Conservation (phyloP, 2,888 invertebrate species). For the Eupithecia pulchellata region DNA sequence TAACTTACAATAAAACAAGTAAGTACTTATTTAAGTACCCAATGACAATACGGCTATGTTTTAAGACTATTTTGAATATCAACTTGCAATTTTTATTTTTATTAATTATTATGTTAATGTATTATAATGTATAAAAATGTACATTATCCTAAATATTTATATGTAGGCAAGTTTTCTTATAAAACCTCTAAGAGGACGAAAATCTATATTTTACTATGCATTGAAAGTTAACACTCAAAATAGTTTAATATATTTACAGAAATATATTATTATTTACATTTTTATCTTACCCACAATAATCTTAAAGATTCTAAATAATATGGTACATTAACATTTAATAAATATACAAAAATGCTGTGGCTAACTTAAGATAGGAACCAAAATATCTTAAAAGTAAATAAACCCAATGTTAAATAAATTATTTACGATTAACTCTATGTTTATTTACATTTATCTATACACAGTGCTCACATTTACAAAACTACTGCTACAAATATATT, state of each 20-base stretch:
- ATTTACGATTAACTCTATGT: slow-evolving; percentile 67
- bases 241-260: slow-evolving; percentile 41
- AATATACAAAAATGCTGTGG: slow-evolving; percentile 73
- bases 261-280: slow-evolving; percentile 38
- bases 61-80: slow-evolving; percentile 38
- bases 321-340: slow-evolving; percentile 59
- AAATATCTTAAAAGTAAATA: slow-evolving; percentile 63
- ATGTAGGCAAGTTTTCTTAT: not conserved
- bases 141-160: not conserved
- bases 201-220: slow-evolving; percentile 45
- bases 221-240: slow-evolving; percentile 46
- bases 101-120: not conserved
- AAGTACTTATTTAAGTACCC: slow-evolving; percentile 54
- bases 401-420: slow-evolving; percentile 76
- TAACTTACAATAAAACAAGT: slow-evolving; percentile 43
- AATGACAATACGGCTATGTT: slow-evolving; percentile 38
- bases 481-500: slow-evolving; percentile 35
- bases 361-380: slow-evolving; percentile 84
- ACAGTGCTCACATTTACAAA: slow-evolving; percentile 51
- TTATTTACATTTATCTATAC: slow-evolving; percentile 70
- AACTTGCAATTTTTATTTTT: slow-evolving; percentile 27
- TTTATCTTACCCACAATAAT: slow-evolving; percentile 42
- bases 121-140: not conserved
- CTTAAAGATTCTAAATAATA: slow-evolving; percentile 51
- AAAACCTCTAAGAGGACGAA: slow-evolving; percentile 2